Evolutionary conservation across 2,888 invertebrate species (phyloP).

Genomic region (Troglohyphantes excavatus): DNA sequence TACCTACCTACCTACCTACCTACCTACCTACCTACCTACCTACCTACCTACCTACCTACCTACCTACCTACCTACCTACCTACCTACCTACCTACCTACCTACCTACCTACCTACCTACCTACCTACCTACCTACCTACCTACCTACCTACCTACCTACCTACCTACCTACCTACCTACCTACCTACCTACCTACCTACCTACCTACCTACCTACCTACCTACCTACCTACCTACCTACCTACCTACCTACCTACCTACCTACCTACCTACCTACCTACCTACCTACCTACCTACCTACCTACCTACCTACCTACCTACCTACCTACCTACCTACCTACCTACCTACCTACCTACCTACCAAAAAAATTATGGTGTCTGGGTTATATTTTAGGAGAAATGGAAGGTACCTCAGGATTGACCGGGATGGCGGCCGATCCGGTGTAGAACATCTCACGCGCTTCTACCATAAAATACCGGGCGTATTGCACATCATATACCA

Average conservation of each 20-base stretch:
- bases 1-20: background rate
- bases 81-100: background rate
- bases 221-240: background rate
- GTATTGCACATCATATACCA: no score
- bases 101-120: no score
- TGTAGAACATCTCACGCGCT: no score
- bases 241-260: background rate
- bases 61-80: background rate
- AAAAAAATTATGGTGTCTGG: no score
- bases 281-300: no score
- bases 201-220: background rate
- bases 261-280: background rate
- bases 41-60: background rate
- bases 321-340: background rate
- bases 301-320: background rate
- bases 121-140: background rate
- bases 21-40: background rate
- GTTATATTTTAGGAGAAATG: no score
- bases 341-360: background rate
- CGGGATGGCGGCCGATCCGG: no score
- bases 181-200: background rate
- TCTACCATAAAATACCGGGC: no score
- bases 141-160: background rate
- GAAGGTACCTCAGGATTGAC: no score
- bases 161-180: background rate